These are phyloP conservation scores for Coreius guichenoti DNA, from an alignment of 2,797 vertebrate species.

Conservation along the genomic window DNA sequence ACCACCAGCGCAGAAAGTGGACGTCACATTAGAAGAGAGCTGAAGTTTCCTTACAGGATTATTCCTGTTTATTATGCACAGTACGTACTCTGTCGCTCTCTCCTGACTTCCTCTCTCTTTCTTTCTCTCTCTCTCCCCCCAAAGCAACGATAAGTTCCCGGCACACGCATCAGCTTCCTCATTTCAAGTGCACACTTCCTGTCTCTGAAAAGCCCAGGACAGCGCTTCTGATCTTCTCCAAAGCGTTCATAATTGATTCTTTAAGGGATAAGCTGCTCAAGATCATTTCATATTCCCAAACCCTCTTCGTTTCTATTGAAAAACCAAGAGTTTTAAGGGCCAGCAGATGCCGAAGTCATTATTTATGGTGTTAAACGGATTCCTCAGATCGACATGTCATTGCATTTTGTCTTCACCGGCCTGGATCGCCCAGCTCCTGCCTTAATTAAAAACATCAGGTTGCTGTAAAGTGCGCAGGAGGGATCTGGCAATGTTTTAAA, in stretches of 20 bases:
- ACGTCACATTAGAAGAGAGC: background rate
- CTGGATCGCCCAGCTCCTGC: slow-evolving; percentile 12
- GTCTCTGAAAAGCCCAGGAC: slow-evolving; percentile 57
- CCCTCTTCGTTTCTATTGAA: slow-evolving; percentile 8
- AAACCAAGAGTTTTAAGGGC: slow-evolving; percentile 22
- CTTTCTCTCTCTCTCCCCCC: background rate
- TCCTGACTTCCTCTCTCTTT: background rate
- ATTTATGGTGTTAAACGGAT: slow-evolving; percentile 24
- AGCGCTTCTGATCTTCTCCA: slow-evolving; percentile 68
- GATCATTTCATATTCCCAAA: slow-evolving; percentile 49
- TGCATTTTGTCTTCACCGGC: background rate
- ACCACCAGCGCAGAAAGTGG: background rate
- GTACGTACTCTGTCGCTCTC: background rate
- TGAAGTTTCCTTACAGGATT: background rate
- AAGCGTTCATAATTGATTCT: slow-evolving; percentile 77
- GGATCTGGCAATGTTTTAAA: slow-evolving; percentile 46
- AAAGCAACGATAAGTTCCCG: slow-evolving; percentile 36
- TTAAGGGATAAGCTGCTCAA: slow-evolving; percentile 65
- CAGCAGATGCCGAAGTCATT: slow-evolving; percentile 15
- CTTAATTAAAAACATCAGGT: slow-evolving; percentile 10
- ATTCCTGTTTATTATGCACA: slow-evolving; percentile 35
- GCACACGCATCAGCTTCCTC: slow-evolving; percentile 17
- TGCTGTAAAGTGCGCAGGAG: slow-evolving; percentile 26
- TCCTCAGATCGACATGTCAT: slow-evolving; percentile 16
- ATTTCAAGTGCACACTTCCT: slow-evolving; percentile 30